phyloP scores from a whole-genome alignment of 2,888 invertebrate species.

The Clostera curtula region DNA sequence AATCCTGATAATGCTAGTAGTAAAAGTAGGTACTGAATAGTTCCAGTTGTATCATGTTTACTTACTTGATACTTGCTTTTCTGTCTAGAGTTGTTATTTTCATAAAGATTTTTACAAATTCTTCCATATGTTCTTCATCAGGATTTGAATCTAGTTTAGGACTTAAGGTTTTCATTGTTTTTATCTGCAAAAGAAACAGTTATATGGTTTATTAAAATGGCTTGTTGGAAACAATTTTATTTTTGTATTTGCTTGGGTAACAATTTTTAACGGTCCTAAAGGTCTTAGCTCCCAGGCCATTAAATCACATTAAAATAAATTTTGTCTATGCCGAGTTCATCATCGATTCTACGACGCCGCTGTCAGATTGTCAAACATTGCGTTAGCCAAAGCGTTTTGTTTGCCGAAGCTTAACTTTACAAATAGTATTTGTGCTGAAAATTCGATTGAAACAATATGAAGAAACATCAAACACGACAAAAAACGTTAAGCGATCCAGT shows the following conservation, averaged over 20 bases:
- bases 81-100: constrained; percentile 42
- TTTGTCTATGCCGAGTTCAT: constrained; percentile 35
- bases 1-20: background rate
- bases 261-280: no score
- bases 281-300: no score
- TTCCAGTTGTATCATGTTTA: background rate
- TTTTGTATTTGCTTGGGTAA: no score
- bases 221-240: background rate
- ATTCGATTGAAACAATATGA: constrained; percentile 41
- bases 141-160: constrained; percentile 44
- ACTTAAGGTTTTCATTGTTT: constrained; percentile 30
- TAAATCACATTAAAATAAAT: background rate
- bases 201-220: background rate
- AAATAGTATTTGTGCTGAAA: constrained; percentile 7
- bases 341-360: constrained; percentile 56
- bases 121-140: constrained; percentile 41
- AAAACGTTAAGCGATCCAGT: constrained; percentile 70
- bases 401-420: constrained; percentile 13
- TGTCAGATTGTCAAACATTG: constrained; percentile 50
- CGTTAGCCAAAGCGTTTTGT: constrained; percentile 31
- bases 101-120: constrained; percentile 44
- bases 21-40: background rate
- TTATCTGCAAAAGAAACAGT: constrained; percentile 28
- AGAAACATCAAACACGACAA: constrained; percentile 67
- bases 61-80: constrained; percentile 39